Base-by-base conservation (phyloP, 2,797 vertebrate genomes). In the Microhierax caerulescens region DNA sequence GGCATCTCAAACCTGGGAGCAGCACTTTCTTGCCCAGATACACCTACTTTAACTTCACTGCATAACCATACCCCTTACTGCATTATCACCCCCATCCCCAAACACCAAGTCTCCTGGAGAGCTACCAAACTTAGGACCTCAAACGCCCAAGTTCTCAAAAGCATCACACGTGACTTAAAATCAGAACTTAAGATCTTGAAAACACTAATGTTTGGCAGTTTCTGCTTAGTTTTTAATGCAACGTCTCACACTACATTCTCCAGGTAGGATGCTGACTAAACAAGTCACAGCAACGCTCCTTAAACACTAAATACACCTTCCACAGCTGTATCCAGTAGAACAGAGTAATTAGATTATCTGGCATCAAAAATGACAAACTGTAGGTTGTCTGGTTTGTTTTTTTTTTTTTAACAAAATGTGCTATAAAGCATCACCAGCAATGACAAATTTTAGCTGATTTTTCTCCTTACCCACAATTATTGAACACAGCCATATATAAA, bases 141-240 rank as follows among this genome's bases (percentile, higher is more conserved):
- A 51, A 43, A 85, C 2, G 2, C 10, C 24, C 21, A 37, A 39
- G 24, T 65, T 8, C 56, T n/a, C 61, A 19, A 57, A 77, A 81
- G 34, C 25, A 56, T 3, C 61, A 15, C 0, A 2, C 13, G 10
- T 10, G 1, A 41, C 37, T 77, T 69, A 16, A 68, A 34, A 34
- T 13, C 19, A 18, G 20, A 63, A 34, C 12, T 32, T 8, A 10
- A 5, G 9, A 60, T 25, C 61, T 69, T 68, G 60, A 78, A 67
- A 4, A 1, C 43, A 77, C 9, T 20, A 59, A 37, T 4, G 23
- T 63, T 3, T 25, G 24, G 30, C 15, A 70, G 43, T 28, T 88
- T 36, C 84, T 64, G 43, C 11, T 70, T 60, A 1, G 9, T 28
- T 70, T 88, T 54, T 36, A 85, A 72, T 15, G 24, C 53, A 68